These are phyloP conservation scores for Drosophila cardini DNA, from an alignment of 1,140 invertebrate genomes.

Conservation along the genomic window DNA sequence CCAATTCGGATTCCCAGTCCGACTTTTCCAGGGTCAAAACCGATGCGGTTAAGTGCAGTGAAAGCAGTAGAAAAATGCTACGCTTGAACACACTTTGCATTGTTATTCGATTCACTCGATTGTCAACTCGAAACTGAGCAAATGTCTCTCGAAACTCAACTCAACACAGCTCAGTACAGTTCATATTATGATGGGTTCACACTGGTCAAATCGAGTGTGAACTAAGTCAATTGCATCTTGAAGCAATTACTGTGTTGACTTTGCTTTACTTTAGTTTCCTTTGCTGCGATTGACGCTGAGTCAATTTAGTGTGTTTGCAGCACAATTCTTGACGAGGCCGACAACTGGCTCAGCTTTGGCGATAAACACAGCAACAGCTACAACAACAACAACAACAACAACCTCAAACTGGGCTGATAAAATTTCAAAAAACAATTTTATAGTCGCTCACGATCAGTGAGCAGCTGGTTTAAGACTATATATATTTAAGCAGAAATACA, in stretches of 20 bases:
- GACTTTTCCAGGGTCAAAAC: conserved; percentile 49
- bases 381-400: conserved; percentile 33
- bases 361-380: conserved; percentile 44
- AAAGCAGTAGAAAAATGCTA: conserved; percentile 41
- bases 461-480: conserved; percentile 48
- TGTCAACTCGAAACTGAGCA: conserved; percentile 66
- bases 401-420: conserved; percentile 21
- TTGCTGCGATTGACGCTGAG: too few relatives aligned
- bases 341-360: conserved; percentile 50
- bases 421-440: conserved; percentile 20
- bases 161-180: conserved; percentile 9
- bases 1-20: too few relatives aligned
- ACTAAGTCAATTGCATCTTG: too few relatives aligned
- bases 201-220: too few relatives aligned
- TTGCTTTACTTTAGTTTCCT: too few relatives aligned
- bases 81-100: conserved; percentile 57
- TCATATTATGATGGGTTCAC: not conserved
- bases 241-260: too few relatives aligned
- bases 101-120: conserved; percentile 57
- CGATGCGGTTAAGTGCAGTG: conserved; percentile 2
- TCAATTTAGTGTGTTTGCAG: too few relatives aligned
- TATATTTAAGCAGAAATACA: conserved; percentile 34
- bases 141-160: conserved; percentile 7
- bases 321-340: conserved; percentile 39
- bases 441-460: conserved; percentile 42